These are phyloP conservation scores for Cassiopea andromeda DNA, from an alignment of 30 jellyfish, hydroid and myxozoan species.

Conservation along the genomic window DNA sequence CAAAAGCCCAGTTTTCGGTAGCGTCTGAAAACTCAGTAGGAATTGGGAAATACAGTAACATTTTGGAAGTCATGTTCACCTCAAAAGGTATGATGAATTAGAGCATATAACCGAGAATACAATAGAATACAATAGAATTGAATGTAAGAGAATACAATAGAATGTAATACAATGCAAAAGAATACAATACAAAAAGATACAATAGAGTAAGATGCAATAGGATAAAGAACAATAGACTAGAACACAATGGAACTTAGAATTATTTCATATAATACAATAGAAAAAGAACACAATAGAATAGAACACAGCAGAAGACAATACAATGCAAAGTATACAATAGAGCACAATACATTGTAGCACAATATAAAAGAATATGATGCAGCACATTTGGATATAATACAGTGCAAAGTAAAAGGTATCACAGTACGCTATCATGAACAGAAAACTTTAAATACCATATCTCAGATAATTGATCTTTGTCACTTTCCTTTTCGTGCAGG, in stretches of 20 bases:
- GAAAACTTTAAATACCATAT: neutral
- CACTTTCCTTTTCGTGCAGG: conserved; percentile 15
- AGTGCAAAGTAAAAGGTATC: neutral
- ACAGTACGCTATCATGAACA: neutral
- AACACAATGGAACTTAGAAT: neutral
- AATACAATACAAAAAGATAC: neutral
- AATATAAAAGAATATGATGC: neutral
- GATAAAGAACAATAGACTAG: neutral
- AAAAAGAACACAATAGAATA: too few relatives aligned
- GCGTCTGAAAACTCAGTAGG: conserved; percentile 91
- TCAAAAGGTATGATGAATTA: conserved; percentile 60
- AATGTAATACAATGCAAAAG: neutral
- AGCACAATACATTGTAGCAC: neutral
- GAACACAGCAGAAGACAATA: neutral
- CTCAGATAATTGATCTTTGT: neutral
- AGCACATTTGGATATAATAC: neutral
- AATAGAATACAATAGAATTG: neutral
- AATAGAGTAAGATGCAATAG: neutral
- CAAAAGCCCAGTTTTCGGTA: conserved; percentile 52
- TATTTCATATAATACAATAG: neutral
- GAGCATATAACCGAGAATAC: neutral
- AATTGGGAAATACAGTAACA: conserved; percentile 61
- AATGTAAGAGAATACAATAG: neutral
- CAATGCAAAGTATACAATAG: neutral
- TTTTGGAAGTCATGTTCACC: conserved; percentile 56